Percentiles rank a stretch among this genome's conserved stretches.
These are phyloP conservation scores for Ibidorhyncha struthersii DNA, from an alignment of 2,113 vertebrate species.

Conservation along the genomic window DNA sequence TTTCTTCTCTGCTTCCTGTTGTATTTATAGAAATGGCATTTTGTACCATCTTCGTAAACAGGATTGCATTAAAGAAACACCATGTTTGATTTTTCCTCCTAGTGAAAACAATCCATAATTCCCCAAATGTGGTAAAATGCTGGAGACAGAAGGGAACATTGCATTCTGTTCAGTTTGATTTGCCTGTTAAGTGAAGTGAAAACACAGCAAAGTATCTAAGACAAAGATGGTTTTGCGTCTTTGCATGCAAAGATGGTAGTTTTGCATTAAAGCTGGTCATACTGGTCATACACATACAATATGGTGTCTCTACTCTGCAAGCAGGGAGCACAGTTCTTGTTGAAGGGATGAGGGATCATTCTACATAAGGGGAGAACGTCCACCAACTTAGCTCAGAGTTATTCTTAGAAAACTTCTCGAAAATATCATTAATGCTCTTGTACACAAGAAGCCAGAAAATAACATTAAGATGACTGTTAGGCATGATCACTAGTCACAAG, in stretches of 20 bases:
- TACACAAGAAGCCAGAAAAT: neutral
- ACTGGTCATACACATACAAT: too few species aligned
- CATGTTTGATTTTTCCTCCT: neutral
- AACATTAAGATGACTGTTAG: neutral
- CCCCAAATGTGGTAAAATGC: neutral
- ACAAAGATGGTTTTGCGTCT: neutral
- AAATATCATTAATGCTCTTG: neutral
- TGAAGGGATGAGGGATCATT: neutral
- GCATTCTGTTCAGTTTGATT: neutral
- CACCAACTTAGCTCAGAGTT: neutral
- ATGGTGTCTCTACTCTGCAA: neutral
- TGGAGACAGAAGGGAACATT: neutral
- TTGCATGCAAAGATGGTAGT: too few species aligned
- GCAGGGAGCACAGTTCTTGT: neutral
- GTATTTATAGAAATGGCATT: neutral
- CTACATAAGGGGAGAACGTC: neutral
- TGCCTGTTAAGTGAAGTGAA: neutral
- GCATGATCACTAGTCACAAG: neutral
- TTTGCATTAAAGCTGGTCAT: neutral
- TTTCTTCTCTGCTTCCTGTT: neutral
- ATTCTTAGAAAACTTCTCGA: neutral
- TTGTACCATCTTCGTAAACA: neutral
- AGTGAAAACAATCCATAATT: neutral
- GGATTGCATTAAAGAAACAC: neutral
- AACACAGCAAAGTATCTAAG: neutral